Evolutionary conservation across 2,797 vertebrate genomes (phyloP).

Genomic region (Mus spretus): DNA sequence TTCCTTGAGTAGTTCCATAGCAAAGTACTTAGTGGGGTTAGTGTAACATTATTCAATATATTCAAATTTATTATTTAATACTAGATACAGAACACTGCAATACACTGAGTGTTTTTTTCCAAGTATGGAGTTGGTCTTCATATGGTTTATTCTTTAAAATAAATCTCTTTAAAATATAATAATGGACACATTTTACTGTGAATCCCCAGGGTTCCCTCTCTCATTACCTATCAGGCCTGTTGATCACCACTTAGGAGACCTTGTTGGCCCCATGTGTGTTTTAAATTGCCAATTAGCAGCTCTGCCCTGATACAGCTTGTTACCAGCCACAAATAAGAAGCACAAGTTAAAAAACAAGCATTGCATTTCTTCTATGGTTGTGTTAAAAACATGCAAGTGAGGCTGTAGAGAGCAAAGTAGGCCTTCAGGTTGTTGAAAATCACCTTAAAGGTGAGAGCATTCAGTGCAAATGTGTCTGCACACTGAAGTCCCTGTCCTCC

Average conservation of each 20-base stretch:
- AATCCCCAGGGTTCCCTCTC: constrained; percentile 58
- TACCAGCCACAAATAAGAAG: constrained; percentile 43
- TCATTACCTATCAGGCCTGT: constrained; percentile 56
- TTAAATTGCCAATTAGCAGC: constrained; percentile 81
- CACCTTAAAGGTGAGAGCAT: constrained; percentile 2
- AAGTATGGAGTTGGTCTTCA: background rate
- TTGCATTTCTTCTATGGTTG: constrained; percentile 5
- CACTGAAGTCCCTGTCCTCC: background rate
- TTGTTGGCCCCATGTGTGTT: constrained; percentile 58
- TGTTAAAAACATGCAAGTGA: background rate
- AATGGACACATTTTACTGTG: constrained; percentile 66
- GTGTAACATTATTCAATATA: constrained; percentile 26
- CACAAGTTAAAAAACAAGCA: constrained; percentile 51
- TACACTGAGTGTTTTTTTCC: background rate
- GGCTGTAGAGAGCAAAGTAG: background rate
- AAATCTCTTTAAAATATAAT: constrained; percentile 24
- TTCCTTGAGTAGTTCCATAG: constrained; percentile 35
- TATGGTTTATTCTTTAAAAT: constrained; percentile 48
- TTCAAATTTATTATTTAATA: constrained; percentile 47
- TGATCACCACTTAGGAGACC: constrained; percentile 71
- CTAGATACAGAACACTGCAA: constrained; percentile 23
- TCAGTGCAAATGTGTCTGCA: background rate
- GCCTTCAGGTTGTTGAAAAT: constrained; percentile 31
- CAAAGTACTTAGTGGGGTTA: constrained; percentile 39
- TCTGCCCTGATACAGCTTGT: constrained; percentile 61